Base-by-base conservation (phyloP, 2,888 invertebrate species). In the Eupithecia dodoneata region DNA sequence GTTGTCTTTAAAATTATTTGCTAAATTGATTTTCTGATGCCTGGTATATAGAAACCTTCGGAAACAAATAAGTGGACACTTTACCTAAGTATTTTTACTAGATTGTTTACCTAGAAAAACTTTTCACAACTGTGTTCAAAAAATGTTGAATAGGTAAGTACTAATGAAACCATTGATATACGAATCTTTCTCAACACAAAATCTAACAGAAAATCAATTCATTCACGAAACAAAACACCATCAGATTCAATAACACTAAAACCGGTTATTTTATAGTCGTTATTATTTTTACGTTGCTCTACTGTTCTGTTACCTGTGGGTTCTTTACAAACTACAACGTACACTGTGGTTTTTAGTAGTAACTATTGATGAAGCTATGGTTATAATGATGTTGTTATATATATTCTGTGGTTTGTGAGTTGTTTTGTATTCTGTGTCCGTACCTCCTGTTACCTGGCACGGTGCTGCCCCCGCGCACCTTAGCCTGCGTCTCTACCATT, bases 381-480 rank as follows among this genome's bases (percentile, higher is more conserved):
- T 71, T 49, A 30, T 44, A 18, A 10, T 10, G 47, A 47, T 47
- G 69, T 45, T 70, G 69, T 69, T 69, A 67, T 67, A 47, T 30
- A n/a, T 79, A 76, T 72, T 71, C 72, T 76, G 72, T 81, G 77
- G 76, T 74, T 59, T 13, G 42, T 66, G 65, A 44, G 73, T 75
- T 44, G 70, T 65, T 73, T 49, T 73, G 71, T 74, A 77, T 71
- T 71, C 77, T 79, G 66, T 76, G 77, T 79, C 90, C 94, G 94
- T 95, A 95, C 94, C 94, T 93, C 94, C 94, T 93, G 91, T 94
- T 94, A 94, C 94, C 95, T 94, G 94, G 94, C 88, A 94, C 94
- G 91, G n/a, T 15, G 86, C 85, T 84, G 82, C 87, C 80, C 82
- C 84, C 81, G 81, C 85, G 74, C 86, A 44, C 76, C 59, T 69